Percentiles rank a stretch among this genome's conserved stretches.
Evolutionary conservation across 2,797 vertebrate genomes (phyloP).

Genomic region (Esox masquinongy): DNA sequence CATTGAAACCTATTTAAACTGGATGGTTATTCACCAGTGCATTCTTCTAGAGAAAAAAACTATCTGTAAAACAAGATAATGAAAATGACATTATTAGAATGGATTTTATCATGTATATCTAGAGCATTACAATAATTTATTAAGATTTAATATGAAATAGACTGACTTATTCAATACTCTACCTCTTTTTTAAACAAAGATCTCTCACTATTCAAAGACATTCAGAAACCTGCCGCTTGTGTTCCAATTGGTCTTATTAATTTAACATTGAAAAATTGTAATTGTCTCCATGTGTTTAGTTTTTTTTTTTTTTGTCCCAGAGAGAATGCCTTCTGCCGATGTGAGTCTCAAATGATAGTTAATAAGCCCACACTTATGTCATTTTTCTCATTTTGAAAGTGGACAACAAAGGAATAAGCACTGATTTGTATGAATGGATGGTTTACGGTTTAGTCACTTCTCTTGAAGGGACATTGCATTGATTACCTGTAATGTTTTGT

Average conservation of each 20-base stretch:
- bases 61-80: slow-evolving; percentile 11
- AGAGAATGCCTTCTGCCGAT: background rate
- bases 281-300: slow-evolving; percentile 4
- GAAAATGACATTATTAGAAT: slow-evolving; percentile 9
- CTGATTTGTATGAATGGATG: background rate
- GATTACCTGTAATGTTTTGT: background rate
- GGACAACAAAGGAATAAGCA: background rate
- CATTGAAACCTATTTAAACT: slow-evolving; percentile 27
- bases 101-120: slow-evolving; percentile 28
- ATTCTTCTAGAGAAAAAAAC: slow-evolving; percentile 6
- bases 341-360: slow-evolving; percentile 11
- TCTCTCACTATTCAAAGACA: slow-evolving; percentile 23
- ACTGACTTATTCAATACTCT: slow-evolving; percentile 36
- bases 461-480: background rate
- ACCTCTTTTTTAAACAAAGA: slow-evolving; percentile 50
- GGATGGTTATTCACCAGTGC: slow-evolving; percentile 12
- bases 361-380: slow-evolving; percentile 12
- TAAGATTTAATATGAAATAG: slow-evolving; percentile 25
- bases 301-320: background rate
- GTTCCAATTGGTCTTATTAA: slow-evolving; percentile 12
- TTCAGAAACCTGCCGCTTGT: slow-evolving; percentile 4
- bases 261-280: slow-evolving; percentile 7
- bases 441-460: background rate
- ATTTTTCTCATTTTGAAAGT: background rate
- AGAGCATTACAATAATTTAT: slow-evolving; percentile 37